Evolutionary conservation across 2,113 vertebrate genomes (phyloP).

Genomic region (Ptychochromis oligacanthus): DNA sequence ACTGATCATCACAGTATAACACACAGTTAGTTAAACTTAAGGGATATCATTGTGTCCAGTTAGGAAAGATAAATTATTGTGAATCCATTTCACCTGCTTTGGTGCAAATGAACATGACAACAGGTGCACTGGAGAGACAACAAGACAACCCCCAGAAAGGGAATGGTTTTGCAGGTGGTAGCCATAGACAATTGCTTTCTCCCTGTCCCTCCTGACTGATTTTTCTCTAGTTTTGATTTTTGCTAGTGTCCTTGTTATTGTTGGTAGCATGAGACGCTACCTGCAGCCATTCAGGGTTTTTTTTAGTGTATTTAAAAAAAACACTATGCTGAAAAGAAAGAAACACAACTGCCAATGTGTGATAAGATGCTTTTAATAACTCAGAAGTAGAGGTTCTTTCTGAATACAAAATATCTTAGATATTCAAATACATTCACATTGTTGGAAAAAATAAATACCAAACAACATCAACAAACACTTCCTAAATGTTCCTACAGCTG

Average conservation of each 20-base stretch:
- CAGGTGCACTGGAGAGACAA: background rate
- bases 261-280: too few relatives aligned
- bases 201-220: background rate
- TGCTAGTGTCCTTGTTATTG: too few relatives aligned
- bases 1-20: background rate
- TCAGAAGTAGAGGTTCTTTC: background rate
- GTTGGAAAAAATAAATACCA: slow-evolving; percentile 1
- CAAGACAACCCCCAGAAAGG: background rate
- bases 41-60: background rate
- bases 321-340: background rate
- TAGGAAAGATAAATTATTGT: background rate
- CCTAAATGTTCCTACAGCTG: background rate
- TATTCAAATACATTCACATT: background rate
- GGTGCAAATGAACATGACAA: background rate
- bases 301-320: background rate
- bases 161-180: background rate
- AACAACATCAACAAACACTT: background rate
- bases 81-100: background rate
- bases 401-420: background rate
- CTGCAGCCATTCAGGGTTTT: background rate
- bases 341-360: background rate
- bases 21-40: background rate
- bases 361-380: background rate
- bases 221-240: background rate
- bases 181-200: background rate